These are phyloP conservation scores for Sphaeramia orbicularis DNA, from an alignment of 2,797 vertebrate genomes.

Conservation along the genomic window DNA sequence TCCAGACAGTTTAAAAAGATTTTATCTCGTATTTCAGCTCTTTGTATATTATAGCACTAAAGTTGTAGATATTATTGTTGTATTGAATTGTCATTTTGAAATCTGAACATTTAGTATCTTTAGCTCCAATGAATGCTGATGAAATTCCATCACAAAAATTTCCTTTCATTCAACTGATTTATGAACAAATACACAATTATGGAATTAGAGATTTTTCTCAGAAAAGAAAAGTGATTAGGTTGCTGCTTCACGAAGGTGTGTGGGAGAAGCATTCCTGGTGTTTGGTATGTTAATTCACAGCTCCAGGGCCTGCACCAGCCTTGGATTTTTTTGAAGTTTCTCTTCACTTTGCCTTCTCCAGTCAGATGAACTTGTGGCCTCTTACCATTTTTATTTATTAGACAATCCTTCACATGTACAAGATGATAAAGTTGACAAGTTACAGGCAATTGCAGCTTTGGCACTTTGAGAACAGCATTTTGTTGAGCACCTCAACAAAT, in stretches of 20 bases:
- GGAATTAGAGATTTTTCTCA: slow-evolving; percentile 27
- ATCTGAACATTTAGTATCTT: slow-evolving; percentile 2
- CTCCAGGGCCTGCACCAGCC: slow-evolving; percentile 74
- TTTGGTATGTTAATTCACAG: slow-evolving; percentile 82
- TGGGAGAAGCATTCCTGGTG: slow-evolving; percentile 79
- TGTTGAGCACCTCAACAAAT: slow-evolving; percentile 81
- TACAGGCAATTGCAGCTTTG: slow-evolving; percentile 72
- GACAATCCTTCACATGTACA: slow-evolving; percentile 78
- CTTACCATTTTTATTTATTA: slow-evolving; percentile 75
- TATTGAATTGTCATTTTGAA: not conserved
- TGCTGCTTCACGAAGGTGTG: slow-evolving; percentile 65
- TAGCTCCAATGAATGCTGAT: not conserved
- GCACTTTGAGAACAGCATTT: slow-evolving; percentile 60
- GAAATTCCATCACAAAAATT: slow-evolving; percentile 5
- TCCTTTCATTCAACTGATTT: slow-evolving; percentile 11
- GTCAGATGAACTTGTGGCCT: slow-evolving; percentile 72
- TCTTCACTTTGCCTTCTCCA: slow-evolving; percentile 46
- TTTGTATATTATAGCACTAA: not conserved
- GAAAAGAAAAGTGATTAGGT: slow-evolving; percentile 56
- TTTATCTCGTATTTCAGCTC: slow-evolving; percentile 10
- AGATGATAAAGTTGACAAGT: slow-evolving; percentile 77
- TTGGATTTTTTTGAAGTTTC: slow-evolving; percentile 68
- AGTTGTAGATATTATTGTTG: not conserved
- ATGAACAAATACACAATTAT: slow-evolving; percentile 15
- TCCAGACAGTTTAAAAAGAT: slow-evolving; percentile 19